Evolutionary conservation across 2,113 vertebrate genomes (phyloP).

Genomic region (Capreolus pygargus): DNA sequence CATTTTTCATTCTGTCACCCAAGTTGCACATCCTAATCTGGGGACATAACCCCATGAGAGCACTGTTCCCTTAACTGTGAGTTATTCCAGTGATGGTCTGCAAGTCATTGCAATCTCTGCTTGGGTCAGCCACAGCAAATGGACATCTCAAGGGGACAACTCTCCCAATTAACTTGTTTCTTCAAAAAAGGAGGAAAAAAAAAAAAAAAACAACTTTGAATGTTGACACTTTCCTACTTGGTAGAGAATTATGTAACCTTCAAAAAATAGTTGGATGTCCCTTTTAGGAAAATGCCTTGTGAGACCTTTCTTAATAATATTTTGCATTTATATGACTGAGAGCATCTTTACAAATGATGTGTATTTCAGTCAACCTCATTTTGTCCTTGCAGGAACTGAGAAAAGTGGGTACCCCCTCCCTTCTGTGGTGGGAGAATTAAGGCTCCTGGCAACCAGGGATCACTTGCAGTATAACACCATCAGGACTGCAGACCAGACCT

Average conservation of each 20-base stretch:
- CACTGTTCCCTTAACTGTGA: background rate
- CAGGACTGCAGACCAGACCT: background rate
- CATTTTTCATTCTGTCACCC: background rate
- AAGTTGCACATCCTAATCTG: background rate
- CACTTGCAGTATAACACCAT: accelerated
- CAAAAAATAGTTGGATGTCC: background rate
- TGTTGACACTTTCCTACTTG: background rate
- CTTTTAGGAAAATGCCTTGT: background rate
- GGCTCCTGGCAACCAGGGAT: background rate
- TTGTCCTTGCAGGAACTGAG: background rate
- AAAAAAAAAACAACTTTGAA: background rate
- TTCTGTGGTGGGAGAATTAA: background rate
- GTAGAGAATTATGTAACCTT: background rate
- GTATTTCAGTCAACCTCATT: background rate
- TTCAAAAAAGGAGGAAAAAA: background rate
- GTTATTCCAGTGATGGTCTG: background rate
- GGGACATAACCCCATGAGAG: background rate
- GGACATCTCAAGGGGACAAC: background rate
- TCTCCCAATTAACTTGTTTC: background rate
- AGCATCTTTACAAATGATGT: background rate
- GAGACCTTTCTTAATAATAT: background rate
- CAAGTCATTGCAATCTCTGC: background rate
- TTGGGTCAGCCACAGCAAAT: background rate
- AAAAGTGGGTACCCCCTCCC: background rate
- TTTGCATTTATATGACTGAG: background rate